These are phyloP conservation scores for Ophioninae sp. DNA, from an alignment of 2,888 invertebrate genomes.

Conservation along the genomic window DNA sequence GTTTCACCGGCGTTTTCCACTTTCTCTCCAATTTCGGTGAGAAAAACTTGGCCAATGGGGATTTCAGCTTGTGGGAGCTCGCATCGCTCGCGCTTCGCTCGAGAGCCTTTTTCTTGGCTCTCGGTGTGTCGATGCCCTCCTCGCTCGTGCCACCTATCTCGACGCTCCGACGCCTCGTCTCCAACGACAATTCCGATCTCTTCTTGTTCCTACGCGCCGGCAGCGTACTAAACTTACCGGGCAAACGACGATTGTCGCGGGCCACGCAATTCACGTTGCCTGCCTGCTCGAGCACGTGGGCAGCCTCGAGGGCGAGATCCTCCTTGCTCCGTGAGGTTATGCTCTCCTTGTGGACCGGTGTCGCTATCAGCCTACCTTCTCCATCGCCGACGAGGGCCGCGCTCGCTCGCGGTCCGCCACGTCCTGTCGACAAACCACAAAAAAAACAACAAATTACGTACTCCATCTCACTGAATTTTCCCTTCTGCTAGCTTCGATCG, in stretches of 20 bases:
- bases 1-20: constrained; percentile 68
- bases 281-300: constrained; percentile 88
- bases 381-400: constrained; percentile 82
- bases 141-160: constrained; percentile 80
- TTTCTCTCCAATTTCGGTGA: constrained; percentile 76
- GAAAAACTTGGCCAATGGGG: constrained; percentile 74
- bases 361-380: constrained; percentile 80
- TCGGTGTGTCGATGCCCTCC: constrained; percentile 77
- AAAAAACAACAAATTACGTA: constrained; percentile 1
- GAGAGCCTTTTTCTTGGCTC: constrained; percentile 81
- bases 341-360: constrained; percentile 84
- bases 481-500: not conserved
- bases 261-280: constrained; percentile 86
- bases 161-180: constrained; percentile 82
- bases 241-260: constrained; percentile 74
- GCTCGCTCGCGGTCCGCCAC: constrained; percentile 79
- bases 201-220: constrained; percentile 83
- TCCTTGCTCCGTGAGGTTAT: constrained; percentile 87
- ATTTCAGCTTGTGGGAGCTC: constrained; percentile 72
- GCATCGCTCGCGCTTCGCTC: constrained; percentile 82
- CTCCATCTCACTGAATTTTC: not conserved
- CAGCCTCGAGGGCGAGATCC: constrained; percentile 89
- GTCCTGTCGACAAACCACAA: constrained; percentile 80
- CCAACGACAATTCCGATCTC: constrained; percentile 74
- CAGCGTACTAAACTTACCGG: constrained; percentile 85